These are phyloP conservation scores for Hyperoplus immaculatus DNA, from an alignment of 2,797 vertebrate genomes.

Conservation along the genomic window DNA sequence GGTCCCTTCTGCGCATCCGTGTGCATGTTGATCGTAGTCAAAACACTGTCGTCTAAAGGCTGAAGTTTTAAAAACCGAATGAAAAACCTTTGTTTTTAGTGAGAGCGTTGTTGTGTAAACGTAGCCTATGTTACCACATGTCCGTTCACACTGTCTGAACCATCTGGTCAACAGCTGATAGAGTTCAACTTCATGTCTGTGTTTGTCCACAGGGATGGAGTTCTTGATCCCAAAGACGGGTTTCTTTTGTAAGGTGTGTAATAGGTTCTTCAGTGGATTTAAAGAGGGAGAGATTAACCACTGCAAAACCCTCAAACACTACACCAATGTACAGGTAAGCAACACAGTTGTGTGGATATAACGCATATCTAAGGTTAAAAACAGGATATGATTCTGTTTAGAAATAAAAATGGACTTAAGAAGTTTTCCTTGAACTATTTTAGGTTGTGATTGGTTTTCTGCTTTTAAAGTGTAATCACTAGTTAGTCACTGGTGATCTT, in stretches of 20 bases:
- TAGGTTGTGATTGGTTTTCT: neutral
- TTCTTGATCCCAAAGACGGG: conserved; percentile 91
- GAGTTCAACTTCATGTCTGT: neutral
- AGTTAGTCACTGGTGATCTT: neutral
- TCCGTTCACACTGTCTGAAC: neutral
- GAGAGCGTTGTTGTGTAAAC: no score
- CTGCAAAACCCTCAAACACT: conserved; percentile 89
- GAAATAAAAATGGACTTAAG: neutral
- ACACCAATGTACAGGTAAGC: conserved; percentile 89
- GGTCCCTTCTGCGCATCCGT: no score
- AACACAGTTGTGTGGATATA: neutral
- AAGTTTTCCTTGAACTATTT: neutral
- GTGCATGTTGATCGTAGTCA: no score
- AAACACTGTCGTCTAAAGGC: no score
- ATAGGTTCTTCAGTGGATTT: conserved; percentile 88
- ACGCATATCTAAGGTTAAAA: neutral
- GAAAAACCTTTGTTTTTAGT: no score
- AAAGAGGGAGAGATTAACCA: conserved; percentile 87
- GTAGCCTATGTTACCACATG: no score
- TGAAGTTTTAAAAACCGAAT: no score
- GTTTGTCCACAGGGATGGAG: conserved; percentile 85
- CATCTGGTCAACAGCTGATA: neutral
- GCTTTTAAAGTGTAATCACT: neutral
- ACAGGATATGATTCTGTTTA: neutral
- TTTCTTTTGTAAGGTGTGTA: conserved; percentile 94